Evolutionary conservation across 2,888 invertebrate species (phyloP).

Genomic region (Drosophila meridionalis): DNA sequence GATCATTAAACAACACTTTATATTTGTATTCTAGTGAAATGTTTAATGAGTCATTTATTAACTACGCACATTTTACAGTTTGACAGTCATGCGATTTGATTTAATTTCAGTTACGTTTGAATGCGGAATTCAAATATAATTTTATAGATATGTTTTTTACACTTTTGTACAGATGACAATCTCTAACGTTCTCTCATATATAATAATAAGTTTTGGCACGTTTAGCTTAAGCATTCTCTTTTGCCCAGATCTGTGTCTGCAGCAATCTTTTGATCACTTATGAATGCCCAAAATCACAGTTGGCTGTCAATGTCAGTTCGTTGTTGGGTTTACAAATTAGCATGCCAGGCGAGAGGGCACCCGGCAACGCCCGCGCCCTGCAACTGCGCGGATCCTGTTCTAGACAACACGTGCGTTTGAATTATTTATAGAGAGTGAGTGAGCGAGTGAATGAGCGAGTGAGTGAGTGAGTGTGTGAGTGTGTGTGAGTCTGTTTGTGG

Average conservation of each 20-base stretch:
- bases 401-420: slow-evolving; percentile 59
- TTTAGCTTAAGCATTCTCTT: slow-evolving; percentile 22
- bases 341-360: slow-evolving; percentile 31
- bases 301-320: slow-evolving; percentile 53
- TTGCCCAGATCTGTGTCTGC: slow-evolving; percentile 18
- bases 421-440: slow-evolving; percentile 71
- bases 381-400: slow-evolving; percentile 67
- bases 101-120: background rate
- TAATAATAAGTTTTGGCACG: slow-evolving; percentile 9
- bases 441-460: background rate
- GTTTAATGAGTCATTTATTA: slow-evolving; percentile 9
- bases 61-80: slow-evolving; percentile 21
- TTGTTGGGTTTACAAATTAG: slow-evolving; percentile 72
- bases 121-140: background rate
- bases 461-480: background rate
- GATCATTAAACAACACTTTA: slow-evolving; percentile 39
- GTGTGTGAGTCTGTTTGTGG: background rate
- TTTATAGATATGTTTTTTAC: background rate
- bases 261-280: slow-evolving; percentile 26
- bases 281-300: slow-evolving; percentile 59
- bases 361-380: background rate
- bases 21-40: slow-evolving; percentile 10
- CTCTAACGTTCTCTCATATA: background rate
- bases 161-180: background rate
- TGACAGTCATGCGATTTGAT: slow-evolving; percentile 23